These are phyloP conservation scores for Pseudoatta argentina DNA, from an alignment of 1,140 invertebrate species.

Conservation along the genomic window DNA sequence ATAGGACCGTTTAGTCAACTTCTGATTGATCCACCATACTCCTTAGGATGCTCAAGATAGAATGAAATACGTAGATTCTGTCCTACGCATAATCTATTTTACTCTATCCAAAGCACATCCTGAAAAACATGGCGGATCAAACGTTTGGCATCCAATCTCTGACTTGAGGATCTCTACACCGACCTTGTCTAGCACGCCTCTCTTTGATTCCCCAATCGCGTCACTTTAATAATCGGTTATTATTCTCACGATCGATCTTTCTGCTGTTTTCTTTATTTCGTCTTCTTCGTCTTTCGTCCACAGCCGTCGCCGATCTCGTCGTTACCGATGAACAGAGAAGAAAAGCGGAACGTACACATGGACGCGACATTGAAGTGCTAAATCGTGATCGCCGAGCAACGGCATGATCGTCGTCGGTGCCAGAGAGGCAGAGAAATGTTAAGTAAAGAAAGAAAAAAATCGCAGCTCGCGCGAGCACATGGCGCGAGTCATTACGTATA, in stretches of 20 bases:
- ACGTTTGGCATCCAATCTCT: no score
- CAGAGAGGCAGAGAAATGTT: slow-evolving; percentile 31
- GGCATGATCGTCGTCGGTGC: not conserved
- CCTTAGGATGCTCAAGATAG: no score
- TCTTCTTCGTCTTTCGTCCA: not conserved
- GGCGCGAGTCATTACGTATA: slow-evolving; percentile 69
- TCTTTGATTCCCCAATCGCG: slow-evolving; percentile 15
- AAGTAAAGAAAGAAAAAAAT: slow-evolving; percentile 41
- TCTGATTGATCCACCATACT: no score
- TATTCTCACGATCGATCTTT: not conserved
- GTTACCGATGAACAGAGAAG: not conserved
- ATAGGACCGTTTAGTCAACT: no score
- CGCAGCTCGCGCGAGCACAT: slow-evolving; percentile 17
- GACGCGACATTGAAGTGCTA: slow-evolving; percentile 15
- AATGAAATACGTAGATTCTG: no score
- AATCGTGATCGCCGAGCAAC: slow-evolving; percentile 23
- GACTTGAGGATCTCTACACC: no score
- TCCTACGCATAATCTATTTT: no score
- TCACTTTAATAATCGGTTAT: slow-evolving; percentile 27
- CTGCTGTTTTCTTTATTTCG: not conserved
- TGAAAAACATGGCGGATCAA: no score
- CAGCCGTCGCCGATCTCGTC: not conserved
- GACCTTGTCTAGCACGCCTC: not conserved
- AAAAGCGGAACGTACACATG: slow-evolving; percentile 1
- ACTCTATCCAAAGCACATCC: no score